Conservation (phyloP, 2,797 vertebrate species). For the Danio kyathit region DNA sequence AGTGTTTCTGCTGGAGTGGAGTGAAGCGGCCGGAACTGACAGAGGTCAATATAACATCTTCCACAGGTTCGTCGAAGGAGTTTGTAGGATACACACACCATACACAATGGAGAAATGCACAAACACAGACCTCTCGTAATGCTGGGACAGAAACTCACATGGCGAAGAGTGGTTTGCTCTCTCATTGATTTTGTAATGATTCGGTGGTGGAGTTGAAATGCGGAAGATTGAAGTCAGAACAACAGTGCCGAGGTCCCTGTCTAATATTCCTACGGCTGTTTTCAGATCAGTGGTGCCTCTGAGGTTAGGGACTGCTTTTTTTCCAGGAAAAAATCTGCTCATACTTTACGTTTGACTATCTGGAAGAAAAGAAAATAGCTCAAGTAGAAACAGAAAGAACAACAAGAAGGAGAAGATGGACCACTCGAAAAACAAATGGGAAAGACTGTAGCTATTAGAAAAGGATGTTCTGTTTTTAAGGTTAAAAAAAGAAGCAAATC, state of each 20-base stretch:
- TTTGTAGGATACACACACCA: neutral
- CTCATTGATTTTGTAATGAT: conserved; percentile 34
- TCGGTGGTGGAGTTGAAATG: conserved; percentile 23
- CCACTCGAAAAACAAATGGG: neutral
- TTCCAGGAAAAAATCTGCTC: neutral
- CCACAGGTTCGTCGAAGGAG: neutral
- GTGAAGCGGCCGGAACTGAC: neutral
- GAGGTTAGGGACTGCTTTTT: neutral
- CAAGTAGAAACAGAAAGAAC: neutral
- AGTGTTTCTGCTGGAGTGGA: conserved; percentile 27
- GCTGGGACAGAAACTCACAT: conserved; percentile 3
- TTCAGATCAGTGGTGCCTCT: neutral
- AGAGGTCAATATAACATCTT: conserved; percentile 35
- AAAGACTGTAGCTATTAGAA: neutral
- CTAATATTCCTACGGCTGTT: conserved; percentile 12
- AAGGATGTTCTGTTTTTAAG: neutral
- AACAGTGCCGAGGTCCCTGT: conserved; percentile 4
- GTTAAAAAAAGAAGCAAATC: neutral
- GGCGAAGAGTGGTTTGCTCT: neutral
- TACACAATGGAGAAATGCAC: neutral
- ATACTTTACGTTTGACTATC: neutral
- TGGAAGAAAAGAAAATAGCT: neutral
- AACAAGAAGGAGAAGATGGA: neutral
- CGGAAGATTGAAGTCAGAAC: conserved; percentile 26
- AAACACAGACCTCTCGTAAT: neutral